These are phyloP conservation scores for Amphiprion ocellaris DNA, from an alignment of 2,113 vertebrate genomes.

Conservation along the genomic window DNA sequence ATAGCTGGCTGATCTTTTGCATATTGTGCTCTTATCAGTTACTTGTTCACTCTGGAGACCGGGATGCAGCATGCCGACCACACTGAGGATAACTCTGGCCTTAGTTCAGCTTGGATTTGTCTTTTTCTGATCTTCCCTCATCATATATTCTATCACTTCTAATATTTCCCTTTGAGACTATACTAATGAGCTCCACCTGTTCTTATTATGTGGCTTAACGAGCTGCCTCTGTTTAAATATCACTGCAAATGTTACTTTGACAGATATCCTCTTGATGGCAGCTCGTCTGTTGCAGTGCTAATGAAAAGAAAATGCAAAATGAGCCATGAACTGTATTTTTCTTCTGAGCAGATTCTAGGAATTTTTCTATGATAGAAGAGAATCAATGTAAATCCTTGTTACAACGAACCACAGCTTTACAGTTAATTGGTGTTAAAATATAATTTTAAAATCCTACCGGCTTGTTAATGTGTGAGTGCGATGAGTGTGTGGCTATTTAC, in stretches of 20 bases:
- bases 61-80: not conserved
- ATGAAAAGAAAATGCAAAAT: no score
- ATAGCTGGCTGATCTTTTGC: constrained; percentile 34
- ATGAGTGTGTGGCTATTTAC: no score
- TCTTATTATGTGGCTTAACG: not conserved
- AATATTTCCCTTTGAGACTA: constrained; percentile 3
- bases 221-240: constrained; percentile 3
- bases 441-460: no score
- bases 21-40: constrained; percentile 30
- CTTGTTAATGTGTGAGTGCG: no score
- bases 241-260: no score
- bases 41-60: constrained; percentile 22
- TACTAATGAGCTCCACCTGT: not conserved
- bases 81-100: not conserved
- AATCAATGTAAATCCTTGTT: not conserved
- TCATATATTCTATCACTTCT: not conserved
- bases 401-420: not conserved
- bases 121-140: not conserved
- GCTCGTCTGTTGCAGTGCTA: no score
- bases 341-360: not conserved
- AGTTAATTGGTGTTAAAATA: no score
- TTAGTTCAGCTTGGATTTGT: not conserved
- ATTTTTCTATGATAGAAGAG: not conserved
- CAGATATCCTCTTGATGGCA: no score
- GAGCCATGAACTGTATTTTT: no score